Percentiles rank a stretch among this genome's conserved stretches.
Conservation (phyloP, 2,888 invertebrate genomes). For the Sinotaia quadrata region DNA sequence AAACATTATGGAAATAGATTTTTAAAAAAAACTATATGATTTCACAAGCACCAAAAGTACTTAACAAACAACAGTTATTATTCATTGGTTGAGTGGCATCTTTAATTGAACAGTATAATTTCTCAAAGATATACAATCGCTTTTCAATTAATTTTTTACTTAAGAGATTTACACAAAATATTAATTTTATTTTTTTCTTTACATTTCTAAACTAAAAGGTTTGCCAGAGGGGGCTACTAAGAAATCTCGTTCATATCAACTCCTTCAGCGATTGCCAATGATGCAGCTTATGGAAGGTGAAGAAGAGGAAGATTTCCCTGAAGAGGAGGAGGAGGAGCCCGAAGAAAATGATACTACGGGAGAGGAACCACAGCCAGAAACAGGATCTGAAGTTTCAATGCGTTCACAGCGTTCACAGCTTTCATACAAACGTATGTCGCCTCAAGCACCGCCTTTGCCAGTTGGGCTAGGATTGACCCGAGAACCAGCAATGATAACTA, state of each 20-base stretch:
- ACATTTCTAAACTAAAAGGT: constrained; percentile 43
- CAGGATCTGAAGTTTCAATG: constrained; percentile 25
- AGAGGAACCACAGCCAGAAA: constrained; percentile 18
- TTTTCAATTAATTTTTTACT: no score
- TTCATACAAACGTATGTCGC: constrained; percentile 67
- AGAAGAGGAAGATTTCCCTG: constrained; percentile 46
- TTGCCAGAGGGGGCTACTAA: constrained; percentile 62
- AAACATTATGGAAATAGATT: no score
- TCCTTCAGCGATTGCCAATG: constrained; percentile 52
- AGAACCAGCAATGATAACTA: constrained; percentile 46
- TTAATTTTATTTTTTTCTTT: neutral
- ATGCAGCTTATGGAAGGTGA: constrained; percentile 44
- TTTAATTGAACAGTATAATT: no score
- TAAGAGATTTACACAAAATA: no score
- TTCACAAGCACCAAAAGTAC: no score
- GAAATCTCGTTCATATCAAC: constrained; percentile 61
- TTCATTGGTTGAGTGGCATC: no score
- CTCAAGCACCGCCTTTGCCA: constrained; percentile 67
- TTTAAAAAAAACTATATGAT: no score
- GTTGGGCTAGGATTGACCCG: constrained; percentile 52
- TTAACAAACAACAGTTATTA: no score
- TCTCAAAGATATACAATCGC: no score
- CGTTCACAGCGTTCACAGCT: constrained; percentile 57
- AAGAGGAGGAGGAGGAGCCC: constrained; percentile 42
- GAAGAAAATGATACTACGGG: constrained; percentile 40